Evolutionary conservation across 2,797 vertebrate genomes (phyloP), one percentile per base, ranked within the genome.

Genomic region (Lutjanus argentimaculatus): DNA sequence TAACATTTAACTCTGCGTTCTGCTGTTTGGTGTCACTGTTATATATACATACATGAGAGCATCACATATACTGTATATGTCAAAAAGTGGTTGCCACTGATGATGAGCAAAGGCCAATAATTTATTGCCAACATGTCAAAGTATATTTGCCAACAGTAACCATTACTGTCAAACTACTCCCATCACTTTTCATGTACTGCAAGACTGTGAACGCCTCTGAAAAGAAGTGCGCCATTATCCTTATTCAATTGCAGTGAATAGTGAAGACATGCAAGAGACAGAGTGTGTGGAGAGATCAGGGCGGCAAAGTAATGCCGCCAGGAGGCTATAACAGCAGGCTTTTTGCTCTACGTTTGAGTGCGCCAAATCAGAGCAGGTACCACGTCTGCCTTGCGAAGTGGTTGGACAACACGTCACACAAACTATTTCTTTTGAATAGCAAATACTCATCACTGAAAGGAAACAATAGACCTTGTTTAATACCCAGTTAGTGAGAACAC

Each of bases 261-360:
- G 10, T 14, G 17, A 36, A 51, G 9, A n/a, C 49, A n/a, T 13
- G 15, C 36, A 67, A 43, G 21, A 22, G 12, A n/a, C 19, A 56
- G 2, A 45, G 5, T 7, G 5, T 11, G n/a, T 43, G 19, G 19
- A 14, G 25, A 40, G 16, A n/a, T 11, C 14, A 36, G 46, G 7
- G 5, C 25, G 21, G 14, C 3, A 13, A 10, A 21, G 52, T 25
- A 12, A 36, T 19, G 53, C 16, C 45, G 22, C 10, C 15, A 36
- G 14, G 25, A 49, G 17, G 56, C 56, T 36, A 2, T 21, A 49
- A 71, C 55, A 69, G 64, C 57, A 69, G 63, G 30, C 15, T 62
- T 53, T 64, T 55, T 21, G 51, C 4, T 12, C 51, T 56, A n/a
- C 2, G 19, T 45, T 58, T 46, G 36, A 69, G 25, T 22, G n/a